Conservation (phyloP, 2,113 vertebrate genomes). For the Planiliza haematocheilus region DNA sequence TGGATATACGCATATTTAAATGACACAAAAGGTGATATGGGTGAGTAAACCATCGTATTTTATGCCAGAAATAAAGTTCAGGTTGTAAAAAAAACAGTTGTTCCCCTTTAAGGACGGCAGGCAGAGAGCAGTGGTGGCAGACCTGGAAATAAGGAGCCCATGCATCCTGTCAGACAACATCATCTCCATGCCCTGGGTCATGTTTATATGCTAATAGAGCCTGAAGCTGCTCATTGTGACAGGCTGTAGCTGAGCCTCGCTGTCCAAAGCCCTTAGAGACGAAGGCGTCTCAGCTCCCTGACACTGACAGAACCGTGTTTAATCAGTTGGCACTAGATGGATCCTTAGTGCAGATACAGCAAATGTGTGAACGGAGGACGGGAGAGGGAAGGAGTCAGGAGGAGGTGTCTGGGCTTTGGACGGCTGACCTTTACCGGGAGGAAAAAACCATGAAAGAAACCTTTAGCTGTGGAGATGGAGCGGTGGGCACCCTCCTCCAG, state of each 20-base stretch:
- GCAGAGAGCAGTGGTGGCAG: neutral
- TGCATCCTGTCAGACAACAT: neutral
- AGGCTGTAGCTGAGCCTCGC: conserved; percentile 22
- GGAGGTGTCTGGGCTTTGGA: neutral
- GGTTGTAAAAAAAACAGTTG: too few species aligned
- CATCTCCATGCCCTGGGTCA: neutral
- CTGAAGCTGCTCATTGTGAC: conserved; percentile 20
- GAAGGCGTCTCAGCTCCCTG: conserved; percentile 27
- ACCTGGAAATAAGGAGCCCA: neutral
- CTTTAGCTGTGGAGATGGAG: neutral
- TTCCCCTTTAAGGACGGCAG: too few species aligned
- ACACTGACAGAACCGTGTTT: conserved; percentile 67
- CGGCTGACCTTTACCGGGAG: neutral
- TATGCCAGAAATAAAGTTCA: too few species aligned
- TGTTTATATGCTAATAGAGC: neutral
- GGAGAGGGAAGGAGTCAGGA: neutral
- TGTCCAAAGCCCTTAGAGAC: conserved; percentile 32
- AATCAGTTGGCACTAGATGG: conserved; percentile 35
- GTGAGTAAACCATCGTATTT: too few species aligned
- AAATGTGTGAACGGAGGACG: conserved; percentile 16
- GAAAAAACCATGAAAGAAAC: neutral
- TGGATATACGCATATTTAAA: too few species aligned
- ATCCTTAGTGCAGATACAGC: conserved; percentile 30
- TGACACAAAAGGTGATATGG: too few species aligned
- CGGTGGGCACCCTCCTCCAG: neutral